phyloP scores from a whole-genome alignment of 2,888 invertebrate genomes.

The Drosophila mimetica region DNA sequence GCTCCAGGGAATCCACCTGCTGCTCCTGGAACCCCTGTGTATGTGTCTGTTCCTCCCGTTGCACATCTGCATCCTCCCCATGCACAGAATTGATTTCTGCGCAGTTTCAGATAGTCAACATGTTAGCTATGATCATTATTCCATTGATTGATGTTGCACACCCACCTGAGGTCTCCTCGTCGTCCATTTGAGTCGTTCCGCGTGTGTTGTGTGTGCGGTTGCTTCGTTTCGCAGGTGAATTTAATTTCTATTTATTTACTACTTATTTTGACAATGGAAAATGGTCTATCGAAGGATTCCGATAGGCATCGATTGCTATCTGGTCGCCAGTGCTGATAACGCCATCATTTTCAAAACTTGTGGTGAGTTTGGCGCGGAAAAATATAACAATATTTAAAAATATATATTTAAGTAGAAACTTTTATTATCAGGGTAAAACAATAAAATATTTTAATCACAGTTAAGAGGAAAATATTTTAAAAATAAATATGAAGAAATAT shows the following conservation, averaged over 20 bases:
- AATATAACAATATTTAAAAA: background rate
- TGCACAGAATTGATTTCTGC: constrained; percentile 53
- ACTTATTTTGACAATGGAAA: constrained; percentile 37
- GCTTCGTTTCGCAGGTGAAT: background rate
- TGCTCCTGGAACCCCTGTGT: background rate
- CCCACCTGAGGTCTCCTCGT: constrained; percentile 61
- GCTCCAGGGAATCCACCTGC: background rate
- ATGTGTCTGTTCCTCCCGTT: background rate
- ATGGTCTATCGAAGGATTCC: constrained; percentile 9
- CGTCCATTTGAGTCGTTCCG: constrained; percentile 53
- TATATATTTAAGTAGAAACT: background rate
- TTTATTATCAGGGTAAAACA: too few species aligned
- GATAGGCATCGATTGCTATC: constrained; percentile 7
- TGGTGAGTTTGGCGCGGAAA: background rate
- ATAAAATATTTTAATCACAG: too few species aligned
- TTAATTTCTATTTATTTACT: constrained; percentile 24
- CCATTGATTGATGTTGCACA: background rate
- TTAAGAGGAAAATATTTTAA: background rate
- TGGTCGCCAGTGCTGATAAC: background rate
- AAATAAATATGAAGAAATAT: too few species aligned
- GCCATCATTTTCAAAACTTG: background rate
- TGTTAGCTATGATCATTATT: background rate
- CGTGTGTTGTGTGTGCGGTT: constrained; percentile 10
- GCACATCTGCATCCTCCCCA: background rate
- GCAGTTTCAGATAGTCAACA: constrained; percentile 8